Base-by-base conservation (phyloP, 2,797 vertebrate species). In the Neosilurus hyrtlii region DNA sequence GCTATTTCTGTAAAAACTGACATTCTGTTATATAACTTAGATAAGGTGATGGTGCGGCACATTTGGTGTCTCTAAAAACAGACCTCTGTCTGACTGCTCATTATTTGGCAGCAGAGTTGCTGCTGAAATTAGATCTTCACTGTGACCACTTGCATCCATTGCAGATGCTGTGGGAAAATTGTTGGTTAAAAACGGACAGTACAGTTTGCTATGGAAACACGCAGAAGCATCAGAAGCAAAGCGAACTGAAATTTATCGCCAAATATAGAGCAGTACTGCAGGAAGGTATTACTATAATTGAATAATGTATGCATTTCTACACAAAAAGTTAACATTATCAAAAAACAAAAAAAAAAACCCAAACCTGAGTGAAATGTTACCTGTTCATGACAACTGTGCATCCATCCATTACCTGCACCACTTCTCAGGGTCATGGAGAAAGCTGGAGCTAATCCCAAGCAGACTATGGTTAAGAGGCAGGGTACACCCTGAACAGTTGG, bases 1-100 rank as follows among this genome's bases (percentile, higher is more conserved):
- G 79, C 83, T 88, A 86, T 88, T 86, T 88, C 37, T 83, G 79
- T 83, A 79, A 73, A 75, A 82, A 82, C 63, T 88, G 79, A 82
- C 85, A 85, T 84, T 78, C 63, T 81, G 78, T 88, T 88, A 83
- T 80, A 73, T 86, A 86, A 89, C 72, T 66, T 68, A 70, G 79
- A 83, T 81, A 86, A 85, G 79, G 84, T 87, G 82, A 86, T 56
- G 67, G 79, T 51, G 79, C 79, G 51, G 76, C 24, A 65, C 61
- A 80, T 72, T 85, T 78, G 54, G 71, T 78, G 65, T 77, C 63
- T 82, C 80, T 84, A 71, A 78, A 86, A 83, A 81, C 54, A 85
- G 67, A 63, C 70, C 61, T 3, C 37, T 80, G 71, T 82, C 30
- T 76, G 70, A 85, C 43, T 66, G 82, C 75, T 83, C 67, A 77